A percentile compares a stretch with the other conserved stretches of the same genome.
phyloP scores from a whole-genome alignment of 2,888 invertebrate species.

The Eudemis profundana region DNA sequence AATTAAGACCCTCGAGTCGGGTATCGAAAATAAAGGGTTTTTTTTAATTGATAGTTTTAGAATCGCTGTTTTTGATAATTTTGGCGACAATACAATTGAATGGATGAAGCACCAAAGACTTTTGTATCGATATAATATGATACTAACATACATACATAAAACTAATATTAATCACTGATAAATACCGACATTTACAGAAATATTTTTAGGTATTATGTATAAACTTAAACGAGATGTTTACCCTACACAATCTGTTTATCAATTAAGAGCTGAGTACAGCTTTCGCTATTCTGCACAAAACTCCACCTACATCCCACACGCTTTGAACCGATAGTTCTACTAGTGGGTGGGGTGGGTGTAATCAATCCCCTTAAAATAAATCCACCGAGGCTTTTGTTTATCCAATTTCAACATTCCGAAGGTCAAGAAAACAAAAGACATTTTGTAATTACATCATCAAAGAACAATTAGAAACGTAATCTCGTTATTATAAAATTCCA shows the following conservation, averaged over 20 bases:
- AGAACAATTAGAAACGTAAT: constrained; percentile 12
- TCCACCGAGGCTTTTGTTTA: too few species aligned
- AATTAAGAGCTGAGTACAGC: constrained; percentile 15
- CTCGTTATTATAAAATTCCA: constrained; percentile 27
- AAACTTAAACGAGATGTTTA: constrained; percentile 10
- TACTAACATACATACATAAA: too few species aligned
- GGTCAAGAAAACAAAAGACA: not conserved
- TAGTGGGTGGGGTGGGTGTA: not conserved
- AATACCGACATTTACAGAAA: constrained; percentile 1
- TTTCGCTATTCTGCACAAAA: constrained; percentile 11
- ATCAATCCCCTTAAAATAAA: not conserved
- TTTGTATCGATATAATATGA: too few species aligned
- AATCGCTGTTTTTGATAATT: too few species aligned
- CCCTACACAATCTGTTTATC: constrained; percentile 23
- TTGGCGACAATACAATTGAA: too few species aligned
- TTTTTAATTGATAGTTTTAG: too few species aligned
- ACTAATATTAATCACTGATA: constrained; percentile 2
- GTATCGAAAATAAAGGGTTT: too few species aligned
- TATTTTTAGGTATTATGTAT: not conserved
- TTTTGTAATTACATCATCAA: constrained; percentile 27
- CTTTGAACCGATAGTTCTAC: not conserved
- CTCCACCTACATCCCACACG: constrained; percentile 5
- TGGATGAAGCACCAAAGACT: too few species aligned
- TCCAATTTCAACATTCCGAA: too few species aligned
- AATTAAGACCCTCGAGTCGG: too few species aligned